Evolutionary conservation across 2,113 vertebrate species (phyloP), one percentile per base, ranked within the genome.

Genomic region (Cololabis saira): DNA sequence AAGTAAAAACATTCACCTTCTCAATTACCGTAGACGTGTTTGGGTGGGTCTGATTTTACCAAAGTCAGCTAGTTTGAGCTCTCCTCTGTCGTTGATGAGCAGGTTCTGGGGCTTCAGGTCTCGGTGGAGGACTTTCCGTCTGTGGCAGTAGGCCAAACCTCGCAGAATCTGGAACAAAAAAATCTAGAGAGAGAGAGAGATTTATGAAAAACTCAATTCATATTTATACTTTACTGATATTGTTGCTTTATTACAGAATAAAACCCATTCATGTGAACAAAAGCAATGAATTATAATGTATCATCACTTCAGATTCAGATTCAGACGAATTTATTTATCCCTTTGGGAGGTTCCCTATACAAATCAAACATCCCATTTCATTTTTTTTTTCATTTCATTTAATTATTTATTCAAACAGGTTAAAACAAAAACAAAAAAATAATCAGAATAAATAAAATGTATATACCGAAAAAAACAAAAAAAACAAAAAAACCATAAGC

Each of bases 41-140:
- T 37, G 6, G 2, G 10, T 18, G n/a, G n/a, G n/a, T 17, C n/a
- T 1, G 5, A 17, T 50, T 78, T 74, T 89, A 95, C 95, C 95
- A 56, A 96, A 96, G 73, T 96, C 95, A 0, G 95, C 95, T 63
- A 96, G 91, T 71, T 96, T 96, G 78, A 96, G 95, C 51, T 96
- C 95, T 64, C 95, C 95, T 68, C 93, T 87, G 72, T 96, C 95
- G 0, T 94, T 96, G 81, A 96, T 95, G 44, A 96, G 93, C 55
- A 96, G 89, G 74, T 96, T 96, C 85, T 96, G 95, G 17, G 95
- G 95, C 77, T 96, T 96, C 80, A 96, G 90, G 91, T 96, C 95
- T 83, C 95, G 82, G 81, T 96, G 95, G 55, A 96, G 92, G 73
- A 96, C 94, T 82, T 96, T 95, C 88, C 95, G 91, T 48, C 77